A percentile compares a stretch with the other conserved stretches of the same genome.
Evolutionary conservation across 1,140 invertebrate genomes (phyloP).

Genomic region (Achatina immaculata): DNA sequence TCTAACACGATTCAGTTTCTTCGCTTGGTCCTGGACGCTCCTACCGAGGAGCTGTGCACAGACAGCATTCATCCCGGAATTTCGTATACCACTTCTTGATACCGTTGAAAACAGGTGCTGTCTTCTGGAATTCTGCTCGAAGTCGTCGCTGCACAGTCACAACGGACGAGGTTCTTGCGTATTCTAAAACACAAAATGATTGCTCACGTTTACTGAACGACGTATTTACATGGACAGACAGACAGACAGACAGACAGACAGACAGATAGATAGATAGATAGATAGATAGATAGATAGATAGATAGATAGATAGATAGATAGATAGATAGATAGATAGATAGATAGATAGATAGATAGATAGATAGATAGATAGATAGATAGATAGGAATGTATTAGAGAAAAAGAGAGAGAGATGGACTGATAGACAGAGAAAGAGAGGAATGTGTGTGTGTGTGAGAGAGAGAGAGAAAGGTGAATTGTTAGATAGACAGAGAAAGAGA

Average conservation of each 20-base stretch:
- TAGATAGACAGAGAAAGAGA: not conserved
- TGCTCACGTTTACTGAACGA: too few species aligned
- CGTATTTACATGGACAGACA: too few species aligned
- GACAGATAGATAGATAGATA: not conserved
- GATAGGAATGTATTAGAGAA: not conserved
- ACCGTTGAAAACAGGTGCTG: too few species aligned
- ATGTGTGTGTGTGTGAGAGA: not conserved
- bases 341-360: not conserved
- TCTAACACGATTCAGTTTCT: too few species aligned
- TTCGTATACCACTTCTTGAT: too few species aligned
- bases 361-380: not conserved
- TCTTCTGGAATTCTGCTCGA: too few species aligned
- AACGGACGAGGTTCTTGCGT: too few species aligned
- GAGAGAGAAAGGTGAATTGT: constrained; percentile 11
- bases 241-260: not conserved
- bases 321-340: not conserved
- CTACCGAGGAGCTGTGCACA: too few species aligned
- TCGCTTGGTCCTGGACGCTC: too few species aligned
- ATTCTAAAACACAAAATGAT: too few species aligned
- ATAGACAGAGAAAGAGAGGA: not conserved
- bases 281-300: not conserved
- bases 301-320: not conserved
- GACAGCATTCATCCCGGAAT: too few species aligned
- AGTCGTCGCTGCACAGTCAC: too few species aligned
- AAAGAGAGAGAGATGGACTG: not conserved